A percentile compares a stretch with the other conserved stretches of the same genome.
Conservation (phyloP, 2,113 vertebrate genomes). For the Upupa epops region DNA sequence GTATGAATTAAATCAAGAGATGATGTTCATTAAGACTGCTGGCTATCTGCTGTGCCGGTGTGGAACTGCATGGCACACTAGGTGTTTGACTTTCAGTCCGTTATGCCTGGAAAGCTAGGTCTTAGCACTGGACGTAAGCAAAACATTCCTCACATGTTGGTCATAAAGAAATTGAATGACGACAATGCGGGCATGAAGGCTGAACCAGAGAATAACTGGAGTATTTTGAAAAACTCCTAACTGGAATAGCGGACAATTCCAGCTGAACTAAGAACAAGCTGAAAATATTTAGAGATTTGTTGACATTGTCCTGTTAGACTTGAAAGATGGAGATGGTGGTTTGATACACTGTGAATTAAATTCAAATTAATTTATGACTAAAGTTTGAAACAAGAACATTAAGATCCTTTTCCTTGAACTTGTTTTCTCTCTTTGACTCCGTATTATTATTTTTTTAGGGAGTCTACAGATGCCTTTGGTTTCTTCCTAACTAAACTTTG, state of each 20-base stretch:
- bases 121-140: neutral
- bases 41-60: neutral
- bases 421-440: neutral
- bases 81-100: neutral
- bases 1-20: neutral
- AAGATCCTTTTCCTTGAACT: neutral
- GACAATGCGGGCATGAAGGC: neutral
- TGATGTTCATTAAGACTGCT: neutral
- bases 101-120: neutral
- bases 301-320: neutral
- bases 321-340: neutral
- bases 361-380: neutral
- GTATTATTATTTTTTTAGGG: accelerated
- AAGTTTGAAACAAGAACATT: neutral
- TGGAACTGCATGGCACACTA: neutral
- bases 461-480: neutral
- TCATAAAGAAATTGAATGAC: neutral
- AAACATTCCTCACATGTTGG: neutral
- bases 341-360: neutral
- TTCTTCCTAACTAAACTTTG: neutral
- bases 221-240: neutral
- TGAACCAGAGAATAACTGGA: neutral
- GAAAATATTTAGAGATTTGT: neutral
- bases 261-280: neutral
- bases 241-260: neutral